A percentile compares a stretch with the other conserved stretches of the same genome.
phyloP scores from a whole-genome alignment of 2,888 invertebrate genomes.

The Drosophila siamana region DNA sequence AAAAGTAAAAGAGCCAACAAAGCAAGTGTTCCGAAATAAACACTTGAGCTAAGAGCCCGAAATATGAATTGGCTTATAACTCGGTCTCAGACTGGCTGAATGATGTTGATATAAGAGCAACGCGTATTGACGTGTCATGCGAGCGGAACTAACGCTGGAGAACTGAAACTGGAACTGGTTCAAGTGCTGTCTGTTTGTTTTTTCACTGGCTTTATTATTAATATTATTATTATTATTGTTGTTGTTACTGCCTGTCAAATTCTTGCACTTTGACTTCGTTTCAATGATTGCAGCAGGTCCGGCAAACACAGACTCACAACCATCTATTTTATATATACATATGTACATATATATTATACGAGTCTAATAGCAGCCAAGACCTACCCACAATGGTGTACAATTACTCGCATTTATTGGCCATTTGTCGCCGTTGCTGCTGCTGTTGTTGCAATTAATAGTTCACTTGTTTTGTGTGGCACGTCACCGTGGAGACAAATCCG shows the following conservation, averaged over 20 bases:
- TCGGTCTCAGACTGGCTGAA: conserved; percentile 33
- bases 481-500: conserved; percentile 29
- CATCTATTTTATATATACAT: too few species aligned
- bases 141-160: conserved; percentile 59
- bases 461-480: conserved; percentile 62
- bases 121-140: conserved; percentile 62
- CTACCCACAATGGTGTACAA: conserved; percentile 63
- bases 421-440: conserved; percentile 47
- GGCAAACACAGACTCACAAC: conserved; percentile 30
- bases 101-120: conserved; percentile 44
- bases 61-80: conserved; percentile 63
- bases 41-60: conserved; percentile 62
- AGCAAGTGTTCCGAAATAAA: conserved; percentile 38
- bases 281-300: conserved; percentile 38
- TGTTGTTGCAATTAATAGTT: conserved; percentile 71
- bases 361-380: conserved; percentile 9
- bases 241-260: conserved; percentile 60
- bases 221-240: conserved; percentile 4
- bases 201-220: conserved; percentile 28
- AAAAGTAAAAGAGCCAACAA: conserved; percentile 20
- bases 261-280: conserved; percentile 77
- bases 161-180: conserved; percentile 24
- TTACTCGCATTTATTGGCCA: conserved; percentile 66
- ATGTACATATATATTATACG: conserved; percentile 8
- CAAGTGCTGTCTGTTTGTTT: conserved; percentile 40